Evolutionary conservation across 2,888 invertebrate species (phyloP).

Genomic region (Drosophila falleni): DNA sequence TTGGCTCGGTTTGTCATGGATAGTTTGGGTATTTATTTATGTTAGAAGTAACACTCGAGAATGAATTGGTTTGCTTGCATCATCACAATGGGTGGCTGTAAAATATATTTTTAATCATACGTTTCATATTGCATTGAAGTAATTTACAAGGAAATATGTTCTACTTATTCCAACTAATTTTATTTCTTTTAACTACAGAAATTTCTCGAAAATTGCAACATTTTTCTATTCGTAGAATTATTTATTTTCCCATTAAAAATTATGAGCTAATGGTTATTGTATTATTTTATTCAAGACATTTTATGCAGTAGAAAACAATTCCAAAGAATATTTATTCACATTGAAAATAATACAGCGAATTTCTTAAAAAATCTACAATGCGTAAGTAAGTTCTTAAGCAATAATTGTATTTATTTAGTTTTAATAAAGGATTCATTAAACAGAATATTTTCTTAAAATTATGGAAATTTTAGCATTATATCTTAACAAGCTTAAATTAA

Average conservation of each 20-base stretch:
- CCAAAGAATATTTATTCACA: not conserved
- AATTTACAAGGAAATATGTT: not conserved
- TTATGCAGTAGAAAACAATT: not conserved
- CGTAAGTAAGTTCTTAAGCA: not conserved
- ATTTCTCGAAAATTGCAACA: not conserved
- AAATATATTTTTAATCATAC: not conserved
- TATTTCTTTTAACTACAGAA: not conserved
- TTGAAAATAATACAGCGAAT: not conserved
- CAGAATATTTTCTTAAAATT: not conserved
- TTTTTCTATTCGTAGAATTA: not conserved
- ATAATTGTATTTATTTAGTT: too few species aligned
- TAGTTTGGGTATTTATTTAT: conserved; percentile 57
- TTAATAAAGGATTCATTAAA: not conserved
- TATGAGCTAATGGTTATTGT: not conserved
- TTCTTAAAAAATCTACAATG: not conserved
- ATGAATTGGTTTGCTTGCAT: conserved; percentile 7
- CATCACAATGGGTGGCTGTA: not conserved
- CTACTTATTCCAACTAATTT: not conserved
- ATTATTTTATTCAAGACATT: not conserved
- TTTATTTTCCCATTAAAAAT: not conserved
- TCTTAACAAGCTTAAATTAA: not conserved
- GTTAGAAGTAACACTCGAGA: conserved; percentile 18
- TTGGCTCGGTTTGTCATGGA: conserved; percentile 53
- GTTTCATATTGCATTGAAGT: not conserved
- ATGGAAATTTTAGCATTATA: not conserved